Evolutionary conservation across 2,888 invertebrate species (phyloP), one percentile per base, ranked within the genome.

Genomic region (Sylvicola cinctus): DNA sequence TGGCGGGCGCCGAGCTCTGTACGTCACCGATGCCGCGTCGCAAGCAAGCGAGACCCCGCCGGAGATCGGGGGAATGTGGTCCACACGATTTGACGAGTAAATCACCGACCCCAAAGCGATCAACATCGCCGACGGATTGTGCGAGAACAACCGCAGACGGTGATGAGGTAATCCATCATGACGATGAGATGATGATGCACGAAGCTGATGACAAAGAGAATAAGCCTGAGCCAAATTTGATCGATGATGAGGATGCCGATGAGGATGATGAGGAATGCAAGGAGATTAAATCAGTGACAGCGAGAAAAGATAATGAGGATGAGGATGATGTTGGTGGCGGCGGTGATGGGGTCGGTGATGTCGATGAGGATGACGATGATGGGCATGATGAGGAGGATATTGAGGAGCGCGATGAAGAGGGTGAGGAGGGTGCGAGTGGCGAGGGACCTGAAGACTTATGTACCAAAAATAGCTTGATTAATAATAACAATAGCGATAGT

Each of bases 31-130:
- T 78, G 60, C 80, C 84, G 2, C 63, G 85, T 39, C 63, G 85
- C 41, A 85, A 85, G 49, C 85, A 87, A 58, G 85, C 85, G 6
- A 62, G 85, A 32, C 87, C 87, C 3, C 62, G 85, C 31, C 65
- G 87, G 42, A 68, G 85, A 48, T 84, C 84, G 0, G 83, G 84
- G 5, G 87, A 87, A 46, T 57, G 61, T 42, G 63, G 66, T 10
- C 63, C 71, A 3, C 73, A 73, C 45, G 74, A 74, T 47, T 58
- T 74, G 29, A 61, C 63, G 31, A 65, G 52, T 34, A 52, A 54
- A 35, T 50, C 58, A 16, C 43, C 44, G 5, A 45, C 48, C 13
- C 46, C 48, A 59, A 8, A 14, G 16, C 16, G 16, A 31, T 31
- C 31, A 31, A 11, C 6, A 4, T 6, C n/a, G n/a, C 5, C 16